Evolutionary conservation across 2,888 invertebrate species (phyloP).

Genomic region (Aromia moschata): DNA sequence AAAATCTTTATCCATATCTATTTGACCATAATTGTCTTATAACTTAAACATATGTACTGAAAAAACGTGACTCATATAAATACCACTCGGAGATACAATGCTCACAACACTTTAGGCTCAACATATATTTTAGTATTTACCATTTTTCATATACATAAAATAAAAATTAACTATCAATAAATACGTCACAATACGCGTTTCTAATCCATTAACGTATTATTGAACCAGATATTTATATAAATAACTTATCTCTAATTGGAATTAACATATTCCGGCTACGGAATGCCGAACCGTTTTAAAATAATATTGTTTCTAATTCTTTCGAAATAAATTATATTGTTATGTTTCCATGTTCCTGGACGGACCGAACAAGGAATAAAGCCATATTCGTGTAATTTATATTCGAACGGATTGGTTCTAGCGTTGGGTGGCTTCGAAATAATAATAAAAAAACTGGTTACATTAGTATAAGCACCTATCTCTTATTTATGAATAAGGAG

Average conservation of each 20-base stretch:
- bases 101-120: background rate
- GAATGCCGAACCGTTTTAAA: background rate
- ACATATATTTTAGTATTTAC: no score
- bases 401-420: background rate
- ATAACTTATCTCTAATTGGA: slow-evolving; percentile 1
- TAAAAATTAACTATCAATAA: background rate
- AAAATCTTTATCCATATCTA: no score
- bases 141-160: background rate
- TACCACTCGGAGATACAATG: background rate
- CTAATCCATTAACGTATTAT: background rate
- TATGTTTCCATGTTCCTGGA: background rate
- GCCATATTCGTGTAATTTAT: background rate
- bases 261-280: background rate
- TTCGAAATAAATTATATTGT: background rate
- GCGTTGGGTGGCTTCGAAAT: background rate
- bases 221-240: slow-evolving; percentile 8
- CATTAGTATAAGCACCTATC: background rate
- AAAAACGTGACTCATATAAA: background rate
- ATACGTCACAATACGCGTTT: background rate
- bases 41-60: no score
- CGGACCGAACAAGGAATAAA: background rate
- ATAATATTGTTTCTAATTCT: background rate
- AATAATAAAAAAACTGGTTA: background rate
- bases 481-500: background rate
- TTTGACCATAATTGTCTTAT: no score